Evolutionary conservation across 2,888 invertebrate genomes (phyloP), one percentile per base, ranked within the genome.

Genomic region (Belgica antarctica): DNA sequence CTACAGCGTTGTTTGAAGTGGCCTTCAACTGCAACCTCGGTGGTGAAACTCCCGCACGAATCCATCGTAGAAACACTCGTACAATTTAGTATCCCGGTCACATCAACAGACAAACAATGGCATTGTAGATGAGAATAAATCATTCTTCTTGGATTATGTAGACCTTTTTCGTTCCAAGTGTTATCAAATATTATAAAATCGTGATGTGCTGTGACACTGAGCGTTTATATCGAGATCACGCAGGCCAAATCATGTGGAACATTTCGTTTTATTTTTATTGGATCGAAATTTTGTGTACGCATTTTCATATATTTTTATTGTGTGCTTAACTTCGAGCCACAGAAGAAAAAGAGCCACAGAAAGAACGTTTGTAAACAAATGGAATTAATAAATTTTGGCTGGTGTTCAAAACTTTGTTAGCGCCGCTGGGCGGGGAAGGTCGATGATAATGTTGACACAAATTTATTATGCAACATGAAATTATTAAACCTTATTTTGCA

Each of bases 161-260:
- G 59, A 59, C 59, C 52, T 27, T 59, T 59, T 59, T 59, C 27
- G 59, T 59, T 59, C 27, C 59, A 59, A 59, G 59, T 59, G 59
- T 59, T 59, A 59, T 59, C 59, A 59, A 59, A 59, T 59, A 59
- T 59, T 59, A 59, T 59, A 59, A 59, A 59, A 59, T 59, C 59
- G 59, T 59, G 59, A 59, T 59, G 27, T 59, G n/a, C n/a, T n/a
- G 25, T 59, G 59, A 59, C 59, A 27, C n/a, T 59, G 19, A 59
- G 59, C 52, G 12, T 24, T 59, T 52, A n/a, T 52, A 4, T 25
- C 12, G 59, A n/a, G 19, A 27, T 24, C 59, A 52, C 52, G 52
- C n/a, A 41, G 10, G 12, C 19, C 12, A 52, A 52, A n/a, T 52
- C 52, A 52, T 52, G 52, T 22, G 52, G 52, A 52, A 52, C 17